Evolutionary conservation across 2,888 invertebrate genomes (phyloP), one percentile per base, ranked within the genome.

Genomic region (Lottia scabra): DNA sequence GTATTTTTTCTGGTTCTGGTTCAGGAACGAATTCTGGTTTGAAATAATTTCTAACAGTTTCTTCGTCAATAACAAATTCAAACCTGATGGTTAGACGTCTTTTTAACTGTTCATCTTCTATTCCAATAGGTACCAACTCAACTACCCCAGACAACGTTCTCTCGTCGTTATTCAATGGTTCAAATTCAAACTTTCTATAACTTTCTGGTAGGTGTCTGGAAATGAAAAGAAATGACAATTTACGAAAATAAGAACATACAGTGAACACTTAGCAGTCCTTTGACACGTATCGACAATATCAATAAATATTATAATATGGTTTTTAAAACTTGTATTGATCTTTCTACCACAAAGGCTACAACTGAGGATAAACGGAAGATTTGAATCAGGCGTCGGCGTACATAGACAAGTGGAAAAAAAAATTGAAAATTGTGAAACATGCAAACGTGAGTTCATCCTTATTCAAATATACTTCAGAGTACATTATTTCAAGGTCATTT

Each of bases 181-280:
- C 84, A 26, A 88, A 80, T n/a, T 77, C 76, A 77, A 87, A 87
- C 38, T 81, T 75, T 63, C 85, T 78, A 78, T 84, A 87, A 70
- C 85, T 85, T 65, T 87, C 87, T 12, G 81, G 83, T 43, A 88
- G 76, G 67, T 82, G 76, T 64, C 83, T 81, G 72, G 84, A 84
- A 56, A 6, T 4, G 23, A 63, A 62, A 63, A n/a, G 38, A 38
- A 38, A 65, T 38, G 65, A 27, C 16, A 44, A 44, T 63, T 16
- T 65, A 19, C 19, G 0, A 26, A 38, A 8, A 8, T 10, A 38
- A 38, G 38, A 5, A 38, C 10, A 38, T 6, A 10, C 38, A 38
- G 38, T 8, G 38, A 38, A 38, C 3, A 30, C n/a, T n/a, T n/a
- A n/a, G n/a, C n/a, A n/a, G n/a, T n/a, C n/a, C n/a, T n/a, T n/a